Conservation (phyloP, 1,140 invertebrate genomes). For the Brachionus manjavacas region DNA sequence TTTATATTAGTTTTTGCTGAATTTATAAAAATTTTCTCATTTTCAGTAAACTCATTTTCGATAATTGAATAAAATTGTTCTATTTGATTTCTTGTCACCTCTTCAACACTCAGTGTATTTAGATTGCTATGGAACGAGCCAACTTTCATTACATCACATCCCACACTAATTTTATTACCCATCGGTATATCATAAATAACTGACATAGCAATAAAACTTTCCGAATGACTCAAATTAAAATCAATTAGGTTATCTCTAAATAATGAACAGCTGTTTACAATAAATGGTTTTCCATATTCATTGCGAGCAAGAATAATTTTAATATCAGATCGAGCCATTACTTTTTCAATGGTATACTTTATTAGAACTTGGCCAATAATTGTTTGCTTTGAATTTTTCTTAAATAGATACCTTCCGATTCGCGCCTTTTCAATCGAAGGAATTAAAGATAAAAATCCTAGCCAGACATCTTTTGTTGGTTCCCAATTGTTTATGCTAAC, state of each 20-base stretch:
- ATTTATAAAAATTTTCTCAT: neutral
- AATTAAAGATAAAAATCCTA: neutral
- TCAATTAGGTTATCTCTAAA: neutral
- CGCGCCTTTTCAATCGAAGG: neutral
- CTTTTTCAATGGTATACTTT: neutral
- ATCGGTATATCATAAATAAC: neutral
- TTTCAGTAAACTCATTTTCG: neutral
- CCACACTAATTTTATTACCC: neutral
- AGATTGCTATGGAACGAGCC: neutral
- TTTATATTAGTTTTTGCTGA: neutral
- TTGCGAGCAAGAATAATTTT: neutral
- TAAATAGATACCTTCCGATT: neutral
- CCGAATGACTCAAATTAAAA: neutral
- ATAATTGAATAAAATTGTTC: neutral
- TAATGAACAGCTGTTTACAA: neutral
- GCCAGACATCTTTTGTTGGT: neutral
- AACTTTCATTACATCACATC: slow-evolving; percentile 21
- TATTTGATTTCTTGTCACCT: neutral
- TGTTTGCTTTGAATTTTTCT: neutral
- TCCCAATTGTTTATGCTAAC: neutral
- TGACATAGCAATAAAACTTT: neutral
- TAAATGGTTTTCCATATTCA: neutral
- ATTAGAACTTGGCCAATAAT: neutral
- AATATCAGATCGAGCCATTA: neutral
- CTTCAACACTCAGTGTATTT: neutral